Conservation (phyloP, 2,888 invertebrate species). For the Diarsia dahlii region DNA sequence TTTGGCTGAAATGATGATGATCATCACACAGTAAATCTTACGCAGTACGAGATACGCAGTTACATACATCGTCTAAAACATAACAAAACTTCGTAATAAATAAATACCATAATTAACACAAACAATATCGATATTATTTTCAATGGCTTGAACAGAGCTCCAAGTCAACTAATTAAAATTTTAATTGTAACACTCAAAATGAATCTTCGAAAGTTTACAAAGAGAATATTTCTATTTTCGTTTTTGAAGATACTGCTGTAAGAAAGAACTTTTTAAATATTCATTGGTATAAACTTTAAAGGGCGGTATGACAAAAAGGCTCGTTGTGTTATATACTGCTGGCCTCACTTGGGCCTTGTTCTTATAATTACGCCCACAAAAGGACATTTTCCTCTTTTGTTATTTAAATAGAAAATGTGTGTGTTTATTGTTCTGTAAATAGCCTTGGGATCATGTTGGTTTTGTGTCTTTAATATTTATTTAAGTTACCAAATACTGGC, state of each 20-base stretch:
- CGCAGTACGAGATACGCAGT: not conserved
- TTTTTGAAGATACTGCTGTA: constrained; percentile 23
- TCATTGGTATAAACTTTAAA: constrained; percentile 53
- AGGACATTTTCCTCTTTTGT: constrained; percentile 17
- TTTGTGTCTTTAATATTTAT: not conserved
- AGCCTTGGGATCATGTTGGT: not conserved
- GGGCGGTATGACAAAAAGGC: constrained; percentile 26
- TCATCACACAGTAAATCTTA: not conserved
- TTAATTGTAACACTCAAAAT: constrained; percentile 48
- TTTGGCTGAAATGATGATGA: no score
- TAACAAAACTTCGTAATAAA: not conserved
- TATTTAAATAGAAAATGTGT: constrained; percentile 25
- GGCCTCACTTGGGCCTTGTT: constrained; percentile 18
- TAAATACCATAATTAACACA: constrained; percentile 1
- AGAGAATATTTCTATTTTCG: constrained; percentile 42
- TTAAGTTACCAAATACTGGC: not conserved
- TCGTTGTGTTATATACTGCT: constrained; percentile 14
- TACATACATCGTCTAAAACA: not conserved
- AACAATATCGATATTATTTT: constrained; percentile 11
- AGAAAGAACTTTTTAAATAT: constrained; percentile 55
- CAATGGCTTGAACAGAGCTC: not conserved
- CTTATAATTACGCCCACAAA: constrained; percentile 44
- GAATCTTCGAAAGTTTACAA: constrained; percentile 42
- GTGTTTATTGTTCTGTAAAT: constrained; percentile 14
- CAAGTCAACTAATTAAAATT: constrained; percentile 59